A percentile compares a stretch with the other conserved stretches of the same genome.
Evolutionary conservation across 2,113 vertebrate species (phyloP).

Genomic region (Cynocephalus volans): DNA sequence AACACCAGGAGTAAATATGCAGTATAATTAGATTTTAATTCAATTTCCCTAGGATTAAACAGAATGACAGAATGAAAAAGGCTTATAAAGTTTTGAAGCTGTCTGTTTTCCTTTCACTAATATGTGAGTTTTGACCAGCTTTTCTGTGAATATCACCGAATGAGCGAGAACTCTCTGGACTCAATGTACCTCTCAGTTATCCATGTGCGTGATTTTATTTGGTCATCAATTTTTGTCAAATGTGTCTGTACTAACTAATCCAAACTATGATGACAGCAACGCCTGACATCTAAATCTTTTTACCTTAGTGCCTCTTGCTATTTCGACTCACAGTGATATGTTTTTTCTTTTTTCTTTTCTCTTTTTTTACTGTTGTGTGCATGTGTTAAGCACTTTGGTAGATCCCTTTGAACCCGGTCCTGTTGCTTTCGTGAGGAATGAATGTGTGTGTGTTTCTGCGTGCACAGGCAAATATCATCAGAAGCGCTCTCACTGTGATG

Average conservation of each 20-base stretch:
- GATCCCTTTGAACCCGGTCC: constrained; percentile 80
- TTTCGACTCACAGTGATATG: constrained; percentile 45
- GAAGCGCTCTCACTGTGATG: constrained; percentile 80
- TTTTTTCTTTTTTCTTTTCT: too few relatives aligned
- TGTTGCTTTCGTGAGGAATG: constrained; percentile 75
- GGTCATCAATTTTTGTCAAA: background rate
- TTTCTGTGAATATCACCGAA: rapidly evolving
- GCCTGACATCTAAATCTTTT: background rate
- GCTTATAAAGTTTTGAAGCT: rapidly evolving
- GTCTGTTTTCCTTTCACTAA: background rate
- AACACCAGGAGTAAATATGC: rapidly evolving
- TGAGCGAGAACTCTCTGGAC: background rate
- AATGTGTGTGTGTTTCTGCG: constrained; percentile 37
- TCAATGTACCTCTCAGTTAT: background rate
- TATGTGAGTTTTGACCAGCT: background rate
- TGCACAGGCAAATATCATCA: constrained; percentile 72
- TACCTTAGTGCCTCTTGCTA: constrained; percentile 21
- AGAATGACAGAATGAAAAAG: background rate
- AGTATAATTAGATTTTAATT: rapidly evolving
- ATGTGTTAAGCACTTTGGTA: constrained; percentile 64
- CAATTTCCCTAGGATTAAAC: rapidly evolving
- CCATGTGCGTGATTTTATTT: rapidly evolving
- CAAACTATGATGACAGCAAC: background rate
- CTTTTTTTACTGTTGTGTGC: background rate
- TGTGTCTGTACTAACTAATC: background rate